Percentiles rank a stretch among this genome's conserved stretches.
These are phyloP conservation scores for Ceratitis capitata DNA, from an alignment of 1,140 invertebrate genomes.

Conservation along the genomic window DNA sequence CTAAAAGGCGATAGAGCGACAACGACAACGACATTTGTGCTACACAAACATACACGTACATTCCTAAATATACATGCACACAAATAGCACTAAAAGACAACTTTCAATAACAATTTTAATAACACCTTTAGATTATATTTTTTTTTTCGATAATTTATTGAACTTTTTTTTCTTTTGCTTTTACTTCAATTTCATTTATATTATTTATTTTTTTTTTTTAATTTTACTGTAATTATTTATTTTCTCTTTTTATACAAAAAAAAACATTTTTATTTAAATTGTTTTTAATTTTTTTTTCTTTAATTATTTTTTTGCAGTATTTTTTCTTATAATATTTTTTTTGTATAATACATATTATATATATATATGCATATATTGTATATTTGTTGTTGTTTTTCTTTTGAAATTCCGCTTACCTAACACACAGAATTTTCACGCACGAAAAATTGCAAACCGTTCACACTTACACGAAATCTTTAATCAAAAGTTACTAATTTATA, in stretches of 20 bases:
- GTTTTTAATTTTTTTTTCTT: not conserved
- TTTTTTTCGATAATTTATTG: no score
- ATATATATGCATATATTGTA: no score
- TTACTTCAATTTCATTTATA: no score
- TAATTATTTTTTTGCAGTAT: no score
- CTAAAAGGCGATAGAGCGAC: not conserved
- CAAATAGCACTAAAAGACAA: not conserved
- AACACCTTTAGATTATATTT: not conserved
- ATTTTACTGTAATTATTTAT: not conserved
- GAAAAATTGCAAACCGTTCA: no score
- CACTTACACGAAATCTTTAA: no score
- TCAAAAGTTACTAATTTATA: no score
- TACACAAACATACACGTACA: no score
- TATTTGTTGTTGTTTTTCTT: not conserved
- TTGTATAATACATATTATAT: not conserved
- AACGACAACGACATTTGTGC: no score
- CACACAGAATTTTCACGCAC: not conserved
- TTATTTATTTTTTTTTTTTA: not conserved
- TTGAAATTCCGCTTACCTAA: not conserved
- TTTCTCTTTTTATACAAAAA: not conserved
- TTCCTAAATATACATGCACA: not conserved
- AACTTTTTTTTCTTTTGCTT: no score
- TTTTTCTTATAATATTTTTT: not conserved
- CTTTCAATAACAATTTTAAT: not conserved
- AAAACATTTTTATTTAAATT: not conserved